Evolutionary conservation across 2,888 invertebrate genomes (phyloP).

Genomic region (Chrysotoxum bicinctum): DNA sequence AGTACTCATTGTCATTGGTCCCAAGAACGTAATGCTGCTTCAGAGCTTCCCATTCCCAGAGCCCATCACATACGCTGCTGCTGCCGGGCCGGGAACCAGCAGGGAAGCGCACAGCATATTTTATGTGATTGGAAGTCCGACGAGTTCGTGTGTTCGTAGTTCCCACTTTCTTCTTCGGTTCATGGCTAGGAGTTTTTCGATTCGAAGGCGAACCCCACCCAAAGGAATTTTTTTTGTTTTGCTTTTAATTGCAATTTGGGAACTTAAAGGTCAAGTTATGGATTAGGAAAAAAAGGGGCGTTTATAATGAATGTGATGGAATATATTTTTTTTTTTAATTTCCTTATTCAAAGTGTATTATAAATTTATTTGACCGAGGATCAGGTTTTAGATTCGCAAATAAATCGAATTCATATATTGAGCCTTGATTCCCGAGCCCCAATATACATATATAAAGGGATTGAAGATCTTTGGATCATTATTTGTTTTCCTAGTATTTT

Average conservation of each 20-base stretch:
- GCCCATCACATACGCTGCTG: background rate
- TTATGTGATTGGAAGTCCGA: constrained; percentile 15
- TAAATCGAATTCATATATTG: too few relatives aligned
- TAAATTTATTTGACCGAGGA: too few relatives aligned
- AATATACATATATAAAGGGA: too few relatives aligned
- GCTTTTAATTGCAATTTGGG: background rate
- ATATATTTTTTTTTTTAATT: background rate
- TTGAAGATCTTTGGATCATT: too few relatives aligned
- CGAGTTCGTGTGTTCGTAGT: background rate
- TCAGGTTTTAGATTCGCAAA: too few relatives aligned
- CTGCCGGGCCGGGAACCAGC: constrained; percentile 34
- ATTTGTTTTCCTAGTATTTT: too few relatives aligned
- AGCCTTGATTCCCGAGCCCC: too few relatives aligned
- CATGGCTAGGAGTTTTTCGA: background rate
- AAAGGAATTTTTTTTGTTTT: constrained; percentile 20
- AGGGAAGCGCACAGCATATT: constrained; percentile 21
- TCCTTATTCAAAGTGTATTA: too few relatives aligned
- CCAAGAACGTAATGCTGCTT: constrained; percentile 29
- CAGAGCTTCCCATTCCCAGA: background rate
- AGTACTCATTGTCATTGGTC: constrained; percentile 61
- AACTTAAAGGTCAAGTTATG: constrained; percentile 3
- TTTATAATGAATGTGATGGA: background rate
- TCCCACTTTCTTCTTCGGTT: background rate
- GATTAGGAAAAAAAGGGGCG: background rate
- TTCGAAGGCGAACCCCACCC: constrained; percentile 48